Conservation (phyloP, 1,140 invertebrate species). For the Tetragnatha versicolor region DNA sequence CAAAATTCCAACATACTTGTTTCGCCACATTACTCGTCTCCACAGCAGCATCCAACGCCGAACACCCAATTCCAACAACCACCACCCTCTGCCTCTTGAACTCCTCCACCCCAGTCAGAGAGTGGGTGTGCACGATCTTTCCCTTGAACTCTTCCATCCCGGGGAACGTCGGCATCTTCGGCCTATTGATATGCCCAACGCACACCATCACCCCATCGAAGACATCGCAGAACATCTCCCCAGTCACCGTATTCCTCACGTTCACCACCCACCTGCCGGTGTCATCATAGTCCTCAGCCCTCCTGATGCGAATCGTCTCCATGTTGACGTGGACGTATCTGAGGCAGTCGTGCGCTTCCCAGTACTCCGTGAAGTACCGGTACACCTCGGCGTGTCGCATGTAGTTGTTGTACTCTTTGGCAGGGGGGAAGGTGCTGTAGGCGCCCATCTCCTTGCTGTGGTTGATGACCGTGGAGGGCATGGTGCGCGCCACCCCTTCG, state of each 20-base stretch:
- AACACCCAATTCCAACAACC: constrained; percentile 69
- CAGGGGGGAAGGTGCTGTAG: constrained; percentile 64
- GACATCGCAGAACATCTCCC: constrained; percentile 55
- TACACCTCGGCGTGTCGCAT: constrained; percentile 61
- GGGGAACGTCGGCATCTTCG: constrained; percentile 15
- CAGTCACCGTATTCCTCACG: constrained; percentile 49
- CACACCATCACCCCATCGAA: constrained; percentile 65
- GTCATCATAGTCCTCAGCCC: constrained; percentile 59
- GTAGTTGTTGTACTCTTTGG: constrained; percentile 61
- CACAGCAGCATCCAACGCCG: constrained; percentile 68
- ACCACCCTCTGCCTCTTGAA: constrained; percentile 64
- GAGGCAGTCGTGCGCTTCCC: constrained; percentile 63
- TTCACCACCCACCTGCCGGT: constrained; percentile 64
- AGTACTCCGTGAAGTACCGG: constrained; percentile 65
- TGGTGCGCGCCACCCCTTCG: constrained; percentile 59
- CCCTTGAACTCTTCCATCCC: constrained; percentile 65
- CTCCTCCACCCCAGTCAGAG: constrained; percentile 60
- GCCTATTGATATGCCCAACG: constrained; percentile 59
- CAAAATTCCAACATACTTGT: constrained; percentile 63
- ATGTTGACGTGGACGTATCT: constrained; percentile 60
- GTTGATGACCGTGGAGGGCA: constrained; percentile 58
- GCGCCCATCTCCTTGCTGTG: constrained; percentile 64
- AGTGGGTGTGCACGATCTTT: constrained; percentile 65
- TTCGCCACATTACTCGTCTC: constrained; percentile 66
- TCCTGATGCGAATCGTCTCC: constrained; percentile 51